Evolutionary conservation across 2,888 invertebrate species (phyloP), one percentile per base, ranked within the genome.

Genomic region (Papilio gigon): DNA sequence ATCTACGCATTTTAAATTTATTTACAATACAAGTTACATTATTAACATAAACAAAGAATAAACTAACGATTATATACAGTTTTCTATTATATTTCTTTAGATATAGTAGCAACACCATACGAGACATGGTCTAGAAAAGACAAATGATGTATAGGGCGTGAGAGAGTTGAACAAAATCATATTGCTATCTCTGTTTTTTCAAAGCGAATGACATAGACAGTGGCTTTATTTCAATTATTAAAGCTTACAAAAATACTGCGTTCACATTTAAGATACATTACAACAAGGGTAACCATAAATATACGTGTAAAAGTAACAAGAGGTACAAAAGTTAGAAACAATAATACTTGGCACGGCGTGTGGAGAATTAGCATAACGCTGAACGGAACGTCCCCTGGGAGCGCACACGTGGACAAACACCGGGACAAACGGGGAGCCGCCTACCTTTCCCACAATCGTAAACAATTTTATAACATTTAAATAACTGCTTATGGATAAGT

Each of bases 331-430:
- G 80, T 83, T 80, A 75, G 76, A 75, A 83, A 83, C 80, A 87
- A 86, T 85, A 88, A 83, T 82, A 84, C 72, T 61, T 74, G 76
- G 76, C 83, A 82, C 75, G 76, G 76, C 83, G 82, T 84, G 81
- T 80, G 78, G 77, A 79, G 76, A 81, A 89, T 90, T 90, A 88
- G 75, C 90, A 90, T 90, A 90, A 88, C 83, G 84, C 84, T 83
- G 84, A 86, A 85, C 82, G 77, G 74, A 71, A 71, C 73, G 75
- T 77, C 76, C 74, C 81, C 80, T 90, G 91, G 84, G 90, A 90
- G 80, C 70, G 65, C 71, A 75, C 91, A 91, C 86, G 86, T 91
- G 90, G 80, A 75, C 80, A 86, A 91, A 91, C 84, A 90, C 71
- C 67, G 72, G 72, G 73, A 76, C 79, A 78, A 74, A 73, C 75